Evolutionary conservation across 2,113 vertebrate genomes (phyloP), one percentile per base, ranked within the genome.

Genomic region (Ifrita kowaldi): DNA sequence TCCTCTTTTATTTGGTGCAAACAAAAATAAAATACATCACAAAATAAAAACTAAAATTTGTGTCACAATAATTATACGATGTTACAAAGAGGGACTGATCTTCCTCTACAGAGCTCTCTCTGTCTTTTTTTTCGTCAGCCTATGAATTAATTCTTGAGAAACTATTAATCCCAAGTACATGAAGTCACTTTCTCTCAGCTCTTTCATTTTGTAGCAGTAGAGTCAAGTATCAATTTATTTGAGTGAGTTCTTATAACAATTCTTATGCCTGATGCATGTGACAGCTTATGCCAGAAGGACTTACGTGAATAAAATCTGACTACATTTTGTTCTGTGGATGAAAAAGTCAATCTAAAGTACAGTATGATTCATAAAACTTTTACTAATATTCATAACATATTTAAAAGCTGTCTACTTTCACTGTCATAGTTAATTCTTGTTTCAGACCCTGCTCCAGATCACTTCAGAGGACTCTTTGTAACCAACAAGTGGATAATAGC

Each of bases 351-450:
- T 80, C 39, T 44, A 15, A 91, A 93, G 52, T 79, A 78, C 24
- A 52, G 32, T 41, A 64, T 47, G 35, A 88, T 86, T 91, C 68
- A 96, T 70, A 68, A 82, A 95, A 96, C 23, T 79, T 88, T 82
- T 73, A 93, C 23, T 79, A 87, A 85, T 77, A 77, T 44, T 68
- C 75, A 17, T 39, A 83, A 22, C 11, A 44, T 80, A 92, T 62
- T 95, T 78, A 84, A 90, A 55, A 93, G 55, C 50, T 71, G 23
- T 62, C 65, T 94, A 27, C 39, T 68, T 92, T 67, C 68, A 71
- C 23, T 89, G 47, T 46, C 30, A 78, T 32, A 13, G 9, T 30
- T 75, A 89, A 73, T 44, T 74, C 24, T 53, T 33, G 7, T 32
- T 90, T 89, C 89, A 69, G 63, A 41, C 10, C 6, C 7, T 71